A percentile compares a stretch with the other conserved stretches of the same genome.
phyloP scores from a whole-genome alignment of 2,797 vertebrate genomes.

The Channa striata region DNA sequence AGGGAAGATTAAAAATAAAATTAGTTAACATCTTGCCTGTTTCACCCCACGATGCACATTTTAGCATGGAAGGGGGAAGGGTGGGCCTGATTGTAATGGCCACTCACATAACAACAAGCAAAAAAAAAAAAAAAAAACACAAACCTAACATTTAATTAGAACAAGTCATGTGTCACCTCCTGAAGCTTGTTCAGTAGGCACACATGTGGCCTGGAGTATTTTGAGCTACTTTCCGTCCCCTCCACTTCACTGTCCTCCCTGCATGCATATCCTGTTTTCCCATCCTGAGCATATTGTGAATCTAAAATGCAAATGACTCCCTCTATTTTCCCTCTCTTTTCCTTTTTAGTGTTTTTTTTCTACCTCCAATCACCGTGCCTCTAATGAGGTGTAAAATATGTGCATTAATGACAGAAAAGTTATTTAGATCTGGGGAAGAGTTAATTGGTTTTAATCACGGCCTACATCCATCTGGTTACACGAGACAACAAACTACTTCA shows the following conservation, averaged over 20 bases:
- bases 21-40: constrained; percentile 91
- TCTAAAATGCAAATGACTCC: constrained; percentile 87
- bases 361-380: constrained; percentile 82
- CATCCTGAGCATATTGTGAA: constrained; percentile 80
- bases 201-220: constrained; percentile 85
- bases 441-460: constrained; percentile 97
- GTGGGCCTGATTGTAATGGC: constrained; percentile 54
- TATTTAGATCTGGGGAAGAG: constrained; percentile 93
- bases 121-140: constrained; percentile 27
- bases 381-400: constrained; percentile 93
- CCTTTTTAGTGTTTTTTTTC: constrained; percentile 59
- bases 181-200: constrained; percentile 78
- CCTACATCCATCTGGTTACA: constrained; percentile 94
- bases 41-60: constrained; percentile 89
- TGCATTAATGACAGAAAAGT: constrained; percentile 90
- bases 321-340: constrained; percentile 40
- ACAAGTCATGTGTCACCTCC: constrained; percentile 80
- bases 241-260: constrained; percentile 39
- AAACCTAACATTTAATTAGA: constrained; percentile 81
- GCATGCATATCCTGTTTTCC: constrained; percentile 58
- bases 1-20: constrained; percentile 95
- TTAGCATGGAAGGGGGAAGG: constrained; percentile 52
- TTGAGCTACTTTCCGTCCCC: constrained; percentile 68
- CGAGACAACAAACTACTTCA: constrained; percentile 94
- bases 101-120: constrained; percentile 69